phyloP scores from a whole-genome alignment of 1,140 invertebrate genomes.

The Heliconius hewitsoni region DNA sequence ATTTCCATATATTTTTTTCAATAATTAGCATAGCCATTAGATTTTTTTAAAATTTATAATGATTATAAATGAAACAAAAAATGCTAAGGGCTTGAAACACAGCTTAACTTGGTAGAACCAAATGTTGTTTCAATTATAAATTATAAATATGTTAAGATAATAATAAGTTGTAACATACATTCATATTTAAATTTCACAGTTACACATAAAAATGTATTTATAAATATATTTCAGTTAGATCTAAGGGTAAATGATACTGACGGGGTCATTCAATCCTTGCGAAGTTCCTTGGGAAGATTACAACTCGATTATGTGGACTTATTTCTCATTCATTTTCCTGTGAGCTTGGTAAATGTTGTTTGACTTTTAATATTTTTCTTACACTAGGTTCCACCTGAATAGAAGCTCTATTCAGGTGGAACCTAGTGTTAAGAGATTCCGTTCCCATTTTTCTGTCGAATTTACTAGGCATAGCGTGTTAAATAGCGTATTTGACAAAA shows the following conservation, averaged over 20 bases:
- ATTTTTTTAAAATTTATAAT: too few relatives aligned
- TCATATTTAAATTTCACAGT: not conserved
- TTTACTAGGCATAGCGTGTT: too few relatives aligned
- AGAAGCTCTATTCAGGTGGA: too few relatives aligned
- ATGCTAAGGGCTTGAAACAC: not conserved
- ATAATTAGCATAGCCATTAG: too few relatives aligned
- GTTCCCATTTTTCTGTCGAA: too few relatives aligned
- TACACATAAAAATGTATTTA: not conserved
- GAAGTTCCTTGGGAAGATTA: slow-evolving; percentile 84
- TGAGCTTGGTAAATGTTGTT: slow-evolving; percentile 32
- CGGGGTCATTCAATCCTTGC: slow-evolving; percentile 83
- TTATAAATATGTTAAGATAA: too few relatives aligned
- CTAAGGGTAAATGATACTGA: not conserved
- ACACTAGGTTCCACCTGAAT: too few relatives aligned
- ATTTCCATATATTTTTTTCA: too few relatives aligned
- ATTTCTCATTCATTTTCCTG: slow-evolving; percentile 90
- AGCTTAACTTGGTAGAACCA: too few relatives aligned
- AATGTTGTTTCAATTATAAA: too few relatives aligned
- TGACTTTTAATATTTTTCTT: not conserved
- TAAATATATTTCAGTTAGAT: slow-evolving; percentile 15
- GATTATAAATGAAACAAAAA: not conserved
- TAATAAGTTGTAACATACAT: too few relatives aligned
- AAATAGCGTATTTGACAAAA: not conserved
- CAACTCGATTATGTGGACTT: slow-evolving; percentile 88
- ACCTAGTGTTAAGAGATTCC: too few relatives aligned